phyloP scores from a whole-genome alignment of 1,140 invertebrate species.

The Achatina immaculata region DNA sequence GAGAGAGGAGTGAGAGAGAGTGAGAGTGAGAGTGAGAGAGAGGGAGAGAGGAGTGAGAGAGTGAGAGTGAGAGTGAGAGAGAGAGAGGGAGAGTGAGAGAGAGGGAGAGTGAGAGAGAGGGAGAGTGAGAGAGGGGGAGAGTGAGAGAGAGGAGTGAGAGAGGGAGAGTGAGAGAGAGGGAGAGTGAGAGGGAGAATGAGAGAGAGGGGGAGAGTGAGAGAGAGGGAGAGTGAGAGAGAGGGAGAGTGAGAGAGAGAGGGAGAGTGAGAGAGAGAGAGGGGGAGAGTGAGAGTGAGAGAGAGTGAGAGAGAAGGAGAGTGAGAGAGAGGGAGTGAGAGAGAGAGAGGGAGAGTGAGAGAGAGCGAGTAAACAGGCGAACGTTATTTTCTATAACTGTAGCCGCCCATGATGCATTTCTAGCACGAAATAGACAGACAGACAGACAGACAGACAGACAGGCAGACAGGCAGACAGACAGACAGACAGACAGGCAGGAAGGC shows the following conservation, averaged over 20 bases:
- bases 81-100: neutral
- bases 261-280: no score
- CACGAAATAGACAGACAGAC: constrained; percentile 34
- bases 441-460: constrained; percentile 25
- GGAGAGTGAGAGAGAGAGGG: neutral
- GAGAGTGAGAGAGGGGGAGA: no score
- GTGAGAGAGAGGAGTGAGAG: no score
- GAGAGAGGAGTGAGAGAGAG: neutral
- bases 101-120: neutral
- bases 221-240: neutral
- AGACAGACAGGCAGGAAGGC: neutral
- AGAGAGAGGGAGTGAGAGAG: no score
- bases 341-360: no score
- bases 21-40: neutral
- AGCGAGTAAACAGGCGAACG: no score
- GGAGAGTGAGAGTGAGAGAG: no score
- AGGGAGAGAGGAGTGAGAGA: neutral
- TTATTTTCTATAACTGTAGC: no score
- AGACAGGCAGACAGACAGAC: constrained; percentile 18
- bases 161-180: neutral
- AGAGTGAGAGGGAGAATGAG: neutral
- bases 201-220: neutral
- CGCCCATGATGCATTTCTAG: no score
- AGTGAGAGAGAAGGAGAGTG: no score
- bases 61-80: neutral